These are phyloP conservation scores for Amphiura filiformis DNA, from an alignment of 35 echinoderm and acorn worm genomes.

Conservation along the genomic window DNA sequence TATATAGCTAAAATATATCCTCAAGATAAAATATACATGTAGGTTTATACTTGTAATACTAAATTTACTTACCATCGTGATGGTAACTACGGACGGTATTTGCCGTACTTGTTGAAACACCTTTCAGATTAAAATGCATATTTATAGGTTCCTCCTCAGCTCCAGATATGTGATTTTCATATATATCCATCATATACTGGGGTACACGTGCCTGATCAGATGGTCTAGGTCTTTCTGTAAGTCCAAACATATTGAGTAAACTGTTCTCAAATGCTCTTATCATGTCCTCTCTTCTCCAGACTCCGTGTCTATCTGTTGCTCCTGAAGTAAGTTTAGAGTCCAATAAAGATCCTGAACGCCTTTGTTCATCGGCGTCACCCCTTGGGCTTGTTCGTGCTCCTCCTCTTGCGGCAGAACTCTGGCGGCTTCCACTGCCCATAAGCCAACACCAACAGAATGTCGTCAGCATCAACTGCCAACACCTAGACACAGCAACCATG, in stretches of 20 bases:
- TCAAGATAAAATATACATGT: too few relatives aligned
- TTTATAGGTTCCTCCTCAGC: slow-evolving; percentile 24
- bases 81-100: slow-evolving; percentile 89
- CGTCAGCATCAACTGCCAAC: slow-evolving; percentile 33
- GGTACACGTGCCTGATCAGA: slow-evolving; percentile 61
- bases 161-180: slow-evolving; percentile 56
- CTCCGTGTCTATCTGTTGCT: background rate
- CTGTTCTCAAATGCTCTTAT: slow-evolving; percentile 83
- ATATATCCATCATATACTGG: slow-evolving; percentile 97
- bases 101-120: slow-evolving; percentile 55
- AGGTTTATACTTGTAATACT: too few relatives aligned
- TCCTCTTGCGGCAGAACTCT: background rate
- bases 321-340: background rate
- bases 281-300: slow-evolving; percentile 55
- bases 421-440: background rate
- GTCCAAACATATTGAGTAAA: slow-evolving; percentile 94
- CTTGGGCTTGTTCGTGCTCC: background rate
- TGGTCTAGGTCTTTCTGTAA: slow-evolving; percentile 77
- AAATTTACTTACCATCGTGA: slow-evolving; percentile 74
- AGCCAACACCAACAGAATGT: slow-evolving; percentile 45
- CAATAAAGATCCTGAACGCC: background rate
- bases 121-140: slow-evolving; percentile 71
- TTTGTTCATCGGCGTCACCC: background rate
- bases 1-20: too few relatives aligned
- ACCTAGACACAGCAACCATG: slow-evolving; percentile 43